phyloP scores from a whole-genome alignment of 2,797 vertebrate species.

The Halcyon smyrnensis region DNA sequence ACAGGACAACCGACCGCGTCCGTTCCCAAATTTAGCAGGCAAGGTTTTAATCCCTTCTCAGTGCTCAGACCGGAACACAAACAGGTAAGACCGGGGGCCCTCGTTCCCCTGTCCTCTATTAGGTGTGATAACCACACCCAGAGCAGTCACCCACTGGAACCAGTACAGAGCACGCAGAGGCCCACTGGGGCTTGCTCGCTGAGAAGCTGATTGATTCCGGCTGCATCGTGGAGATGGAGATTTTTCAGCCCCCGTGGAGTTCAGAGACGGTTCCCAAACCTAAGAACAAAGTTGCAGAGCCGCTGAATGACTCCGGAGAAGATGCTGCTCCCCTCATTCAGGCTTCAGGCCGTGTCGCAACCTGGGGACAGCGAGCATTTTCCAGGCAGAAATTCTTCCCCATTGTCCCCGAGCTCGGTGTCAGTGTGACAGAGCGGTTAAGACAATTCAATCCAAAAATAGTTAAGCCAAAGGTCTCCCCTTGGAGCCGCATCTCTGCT shows the following conservation, averaged over 20 bases:
- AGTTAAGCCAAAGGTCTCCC: constrained; percentile 53
- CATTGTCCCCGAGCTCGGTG: not conserved
- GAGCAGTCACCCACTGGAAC: fast-evolving
- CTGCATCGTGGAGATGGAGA: not conserved
- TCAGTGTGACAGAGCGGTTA: not conserved
- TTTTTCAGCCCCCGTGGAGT: not conserved
- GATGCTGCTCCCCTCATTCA: not conserved
- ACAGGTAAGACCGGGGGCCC: not conserved
- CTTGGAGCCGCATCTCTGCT: constrained; percentile 38
- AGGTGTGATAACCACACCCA: not conserved
- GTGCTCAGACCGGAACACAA: not conserved
- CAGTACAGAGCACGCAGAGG: not conserved
- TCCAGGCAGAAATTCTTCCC: constrained; percentile 27
- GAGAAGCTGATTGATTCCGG: not conserved
- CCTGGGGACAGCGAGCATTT: not conserved
- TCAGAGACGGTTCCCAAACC: not conserved
- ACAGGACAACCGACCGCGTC: not conserved
- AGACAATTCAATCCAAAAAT: constrained; percentile 35
- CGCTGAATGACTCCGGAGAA: not conserved
- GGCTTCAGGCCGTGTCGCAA: not conserved
- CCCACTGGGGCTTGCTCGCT: not conserved
- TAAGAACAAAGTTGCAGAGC: not conserved
- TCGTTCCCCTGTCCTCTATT: not conserved
- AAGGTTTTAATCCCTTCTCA: not conserved
- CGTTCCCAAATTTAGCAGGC: not conserved